Percentiles rank a stretch among this genome's conserved stretches.
phyloP scores from a whole-genome alignment of 2,113 vertebrate species.

The Burhinus oedicnemus region DNA sequence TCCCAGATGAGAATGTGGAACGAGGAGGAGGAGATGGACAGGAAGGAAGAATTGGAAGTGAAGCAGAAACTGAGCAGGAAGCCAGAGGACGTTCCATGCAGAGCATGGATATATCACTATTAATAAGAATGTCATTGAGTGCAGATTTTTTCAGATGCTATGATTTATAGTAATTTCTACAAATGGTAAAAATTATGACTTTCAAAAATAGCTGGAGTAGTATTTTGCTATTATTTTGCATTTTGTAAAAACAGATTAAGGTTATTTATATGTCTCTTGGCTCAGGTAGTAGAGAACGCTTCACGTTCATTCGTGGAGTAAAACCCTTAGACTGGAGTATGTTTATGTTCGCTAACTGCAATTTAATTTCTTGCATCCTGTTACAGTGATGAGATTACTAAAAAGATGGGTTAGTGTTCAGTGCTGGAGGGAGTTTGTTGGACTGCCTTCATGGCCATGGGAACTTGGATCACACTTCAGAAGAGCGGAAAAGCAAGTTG shows the following conservation, averaged over 20 bases:
- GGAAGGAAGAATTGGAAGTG: background rate
- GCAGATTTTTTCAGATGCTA: background rate
- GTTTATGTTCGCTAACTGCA: background rate
- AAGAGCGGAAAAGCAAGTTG: constrained; percentile 6
- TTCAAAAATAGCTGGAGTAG: background rate
- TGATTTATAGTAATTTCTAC: background rate
- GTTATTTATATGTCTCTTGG: background rate
- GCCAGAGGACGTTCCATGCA: background rate
- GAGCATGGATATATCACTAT: background rate
- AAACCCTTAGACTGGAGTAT: background rate
- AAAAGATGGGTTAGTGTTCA: background rate
- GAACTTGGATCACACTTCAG: background rate
- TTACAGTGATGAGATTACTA: background rate
- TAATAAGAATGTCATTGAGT: background rate
- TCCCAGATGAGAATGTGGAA: background rate
- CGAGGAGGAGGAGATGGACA: background rate
- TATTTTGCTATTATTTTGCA: background rate
- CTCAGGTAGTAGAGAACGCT: background rate
- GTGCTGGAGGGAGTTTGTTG: background rate
- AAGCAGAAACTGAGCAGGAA: background rate
- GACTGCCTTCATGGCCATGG: background rate
- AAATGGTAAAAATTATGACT: background rate
- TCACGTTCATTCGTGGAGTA: background rate
- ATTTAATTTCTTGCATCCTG: background rate
- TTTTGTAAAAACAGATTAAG: background rate